Evolutionary conservation across 2,113 vertebrate genomes (phyloP), one percentile per base, ranked within the genome.

Genomic region (Leptosomus discolor): DNA sequence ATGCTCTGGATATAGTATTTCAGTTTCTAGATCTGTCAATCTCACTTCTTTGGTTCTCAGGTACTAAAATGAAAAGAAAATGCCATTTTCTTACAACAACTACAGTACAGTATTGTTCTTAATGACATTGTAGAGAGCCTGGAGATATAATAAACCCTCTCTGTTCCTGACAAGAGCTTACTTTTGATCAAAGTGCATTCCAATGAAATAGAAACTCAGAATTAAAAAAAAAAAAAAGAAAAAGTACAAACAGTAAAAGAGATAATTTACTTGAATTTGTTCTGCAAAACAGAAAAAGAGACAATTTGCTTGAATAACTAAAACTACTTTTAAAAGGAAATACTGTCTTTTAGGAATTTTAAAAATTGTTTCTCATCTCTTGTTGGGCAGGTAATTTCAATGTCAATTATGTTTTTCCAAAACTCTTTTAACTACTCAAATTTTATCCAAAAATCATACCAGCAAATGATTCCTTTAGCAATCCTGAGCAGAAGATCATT

Each of bases 391-490:
- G 10, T 48, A 74, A 80, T 77, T 94, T 80, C 36, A 43, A 1
- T 60, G 15, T 12, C 23, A 60, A 12, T 8, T 46, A 37, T 3
- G 8, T 3, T 37, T 87, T 92, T 90, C 41, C 14, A 29, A 65
- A 89, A 56, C 5, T 21, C 17, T 75, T 36, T 36, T 18, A 45
- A 23, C 13, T 43, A 23, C 8, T 48, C 22, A 48, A 16, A 41
- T 54, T 83, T 75, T 30, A 61, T 70, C 7, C 32, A 56, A 26
- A 56, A 39, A 3, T 36, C 14, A 1, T 36, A 69, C 36, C 16
- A 54, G 15, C 4, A 54, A 48, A 36, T 43, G 2, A 7, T 51
- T 69, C 5, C 0, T 29, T 4, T 30, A 15, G 5, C 34, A 7
- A 30, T 27, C 11, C 11, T 60, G 11, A 77, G 9, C 8, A 61